Evolutionary conservation across 2,888 invertebrate genomes (phyloP).

Genomic region (Strigamia transsilvanica): DNA sequence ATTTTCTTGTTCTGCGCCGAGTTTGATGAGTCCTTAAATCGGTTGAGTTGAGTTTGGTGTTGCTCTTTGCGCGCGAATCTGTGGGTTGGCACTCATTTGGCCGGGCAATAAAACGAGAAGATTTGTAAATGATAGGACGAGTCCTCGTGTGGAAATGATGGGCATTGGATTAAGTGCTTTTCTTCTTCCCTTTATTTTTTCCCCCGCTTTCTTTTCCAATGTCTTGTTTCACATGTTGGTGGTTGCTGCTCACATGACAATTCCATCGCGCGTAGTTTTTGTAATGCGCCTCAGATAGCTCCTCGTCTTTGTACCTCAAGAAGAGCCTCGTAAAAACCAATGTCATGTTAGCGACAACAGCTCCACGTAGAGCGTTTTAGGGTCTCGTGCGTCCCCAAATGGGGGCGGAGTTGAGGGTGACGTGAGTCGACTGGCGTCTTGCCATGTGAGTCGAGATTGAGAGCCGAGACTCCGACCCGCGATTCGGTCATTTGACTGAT

Average conservation of each 20-base stretch:
- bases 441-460: background rate
- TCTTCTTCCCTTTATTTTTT: constrained; percentile 19
- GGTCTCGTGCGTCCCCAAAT: constrained; percentile 8
- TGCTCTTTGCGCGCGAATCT: constrained; percentile 8
- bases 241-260: constrained; percentile 36
- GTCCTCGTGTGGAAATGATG: constrained; percentile 4
- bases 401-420: constrained; percentile 8
- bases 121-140: constrained; percentile 52
- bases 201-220: background rate
- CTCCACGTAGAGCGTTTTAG: constrained; percentile 8
- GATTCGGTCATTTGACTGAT: constrained; percentile 1
- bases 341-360: constrained; percentile 3
- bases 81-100: constrained; percentile 46
- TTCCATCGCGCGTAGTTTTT: constrained; percentile 52
- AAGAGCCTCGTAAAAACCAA: constrained; percentile 50
- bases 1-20: background rate
- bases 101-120: constrained; percentile 51
- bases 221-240: constrained; percentile 8
- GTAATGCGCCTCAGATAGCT: constrained; percentile 11
- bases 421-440: constrained; percentile 8
- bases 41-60: constrained; percentile 8
- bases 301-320: constrained; percentile 15
- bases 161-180: constrained; percentile 50
- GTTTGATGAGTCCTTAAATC: constrained; percentile 8
- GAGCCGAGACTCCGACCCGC: background rate